A percentile compares a stretch with the other conserved stretches of the same genome.
Conservation (phyloP, 2,888 invertebrate genomes). For the Drosophila mimica region DNA sequence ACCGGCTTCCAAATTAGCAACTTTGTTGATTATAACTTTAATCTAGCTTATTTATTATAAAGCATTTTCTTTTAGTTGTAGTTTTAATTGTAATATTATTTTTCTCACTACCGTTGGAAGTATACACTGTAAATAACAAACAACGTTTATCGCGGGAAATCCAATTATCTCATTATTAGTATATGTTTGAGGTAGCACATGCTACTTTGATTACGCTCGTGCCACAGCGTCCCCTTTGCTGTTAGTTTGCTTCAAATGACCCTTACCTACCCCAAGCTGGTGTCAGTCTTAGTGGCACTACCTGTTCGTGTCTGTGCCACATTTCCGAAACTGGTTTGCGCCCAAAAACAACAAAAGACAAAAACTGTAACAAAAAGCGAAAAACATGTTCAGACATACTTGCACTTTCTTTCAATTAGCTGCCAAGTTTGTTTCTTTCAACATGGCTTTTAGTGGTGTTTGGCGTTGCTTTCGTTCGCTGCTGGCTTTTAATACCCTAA, state of each 20-base stretch:
- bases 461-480: slow-evolving; percentile 26
- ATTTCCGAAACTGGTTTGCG: slow-evolving; percentile 60
- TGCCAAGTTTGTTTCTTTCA: slow-evolving; percentile 30
- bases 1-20: neutral
- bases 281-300: slow-evolving; percentile 1
- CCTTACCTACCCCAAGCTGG: slow-evolving; percentile 64
- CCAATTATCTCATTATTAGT: slow-evolving; percentile 1
- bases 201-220: neutral
- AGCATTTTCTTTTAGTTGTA: neutral
- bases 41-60: neutral
- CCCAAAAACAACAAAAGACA: slow-evolving; percentile 6
- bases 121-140: neutral
- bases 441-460: neutral
- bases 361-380: slow-evolving; percentile 4
- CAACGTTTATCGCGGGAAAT: slow-evolving; percentile 1
- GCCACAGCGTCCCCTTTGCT: neutral
- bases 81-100: neutral
- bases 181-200: slow-evolving; percentile 3
- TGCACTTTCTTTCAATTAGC: slow-evolving; percentile 78
- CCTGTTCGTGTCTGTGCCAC: slow-evolving; percentile 39
- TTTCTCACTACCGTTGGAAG: neutral
- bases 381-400: slow-evolving; percentile 48
- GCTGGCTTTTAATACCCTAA: slow-evolving; percentile 60
- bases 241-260: neutral
- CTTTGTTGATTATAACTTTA: neutral